Base-by-base conservation (phyloP, 2,113 vertebrate species). In the Chlorodrepanis virens region DNA sequence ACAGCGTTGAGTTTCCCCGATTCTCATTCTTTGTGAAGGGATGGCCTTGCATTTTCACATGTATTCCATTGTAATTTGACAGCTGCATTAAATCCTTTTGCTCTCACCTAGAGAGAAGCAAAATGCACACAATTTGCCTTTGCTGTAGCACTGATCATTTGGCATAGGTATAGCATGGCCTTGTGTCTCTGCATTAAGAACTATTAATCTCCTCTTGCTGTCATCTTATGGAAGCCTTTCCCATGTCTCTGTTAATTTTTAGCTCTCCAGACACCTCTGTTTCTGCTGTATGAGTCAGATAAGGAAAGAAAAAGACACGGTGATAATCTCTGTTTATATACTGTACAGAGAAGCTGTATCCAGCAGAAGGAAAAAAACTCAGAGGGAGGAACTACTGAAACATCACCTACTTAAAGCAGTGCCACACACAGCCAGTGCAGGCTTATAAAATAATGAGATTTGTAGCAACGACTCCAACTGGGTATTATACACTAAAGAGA, bases 361-460 rank as follows among this genome's bases (percentile, higher is more conserved):
- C 53, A 83, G 33, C 47, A 88, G n/a, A 69, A 35, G 10, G 19
- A 53, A 61, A 63, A 50, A 83, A 61, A 39, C 63, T 77, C 52
- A 49, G 56, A 35, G 64, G 28, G n/a, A 92, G 76, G 53, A 67
- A 75, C 83, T 75, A 71, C 60, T 54, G 76, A 89, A 93, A 86
- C 72, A 65, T 88, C 49, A 83, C 44, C 83, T 92, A 71, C 92
- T 90, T 94, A 88, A 90, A 77, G 80, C 83, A 83, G 24, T 65
- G 83, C 52, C 57, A 70, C 40, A 80, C 40, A 33, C 22, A 92
- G 52, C 44, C 60, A 64, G 60, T 13, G 64, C 94, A 88, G 57
- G 85, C 44, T 95, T 92, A 92, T 52, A 93, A 94, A 95, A 83
- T 90, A 92, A 92, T 81, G 44, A 93, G 83, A 95, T 80, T 95